phyloP scores from a whole-genome alignment of 2,797 vertebrate genomes.

The Pipistrellus kuhlii region DNA sequence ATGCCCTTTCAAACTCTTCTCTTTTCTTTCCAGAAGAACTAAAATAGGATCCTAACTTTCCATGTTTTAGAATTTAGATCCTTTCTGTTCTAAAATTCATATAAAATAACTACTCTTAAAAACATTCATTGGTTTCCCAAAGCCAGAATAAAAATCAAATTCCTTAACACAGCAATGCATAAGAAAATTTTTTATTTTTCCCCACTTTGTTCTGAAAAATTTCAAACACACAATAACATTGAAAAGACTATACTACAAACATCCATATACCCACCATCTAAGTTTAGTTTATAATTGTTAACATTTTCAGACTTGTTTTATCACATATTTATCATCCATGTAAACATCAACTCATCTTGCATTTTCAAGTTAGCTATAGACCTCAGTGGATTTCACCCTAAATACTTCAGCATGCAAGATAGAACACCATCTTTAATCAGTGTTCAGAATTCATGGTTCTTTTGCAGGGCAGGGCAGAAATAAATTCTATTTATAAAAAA shows the following conservation, averaged over 20 bases:
- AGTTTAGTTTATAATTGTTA: not conserved
- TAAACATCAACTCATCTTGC: constrained; percentile 35
- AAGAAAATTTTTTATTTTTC: constrained; percentile 5
- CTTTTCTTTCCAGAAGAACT: not conserved
- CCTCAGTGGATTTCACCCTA: not conserved
- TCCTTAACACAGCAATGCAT: not conserved
- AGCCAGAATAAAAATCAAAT: constrained; percentile 48
- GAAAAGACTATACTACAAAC: constrained; percentile 16
- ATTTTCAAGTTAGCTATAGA: constrained; percentile 38
- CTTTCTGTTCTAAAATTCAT: constrained; percentile 4
- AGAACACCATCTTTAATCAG: not conserved
- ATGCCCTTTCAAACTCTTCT: not conserved
- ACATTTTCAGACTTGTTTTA: constrained; percentile 14
- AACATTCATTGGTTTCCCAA: constrained; percentile 25
- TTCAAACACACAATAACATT: constrained; percentile 36
- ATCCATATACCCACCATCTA: not conserved
- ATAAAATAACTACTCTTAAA: not conserved
- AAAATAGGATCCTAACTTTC: not conserved
- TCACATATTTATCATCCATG: not conserved
- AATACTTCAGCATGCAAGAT: not conserved
- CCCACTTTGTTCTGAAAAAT: constrained; percentile 42
- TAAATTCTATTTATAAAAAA: constrained; percentile 6
- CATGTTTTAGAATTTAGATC: not conserved
- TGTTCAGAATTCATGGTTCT: not conserved
- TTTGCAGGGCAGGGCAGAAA: not conserved